Evolutionary conservation across 2,797 vertebrate species (phyloP).

Genomic region (Chiroxiphia lanceolata): DNA sequence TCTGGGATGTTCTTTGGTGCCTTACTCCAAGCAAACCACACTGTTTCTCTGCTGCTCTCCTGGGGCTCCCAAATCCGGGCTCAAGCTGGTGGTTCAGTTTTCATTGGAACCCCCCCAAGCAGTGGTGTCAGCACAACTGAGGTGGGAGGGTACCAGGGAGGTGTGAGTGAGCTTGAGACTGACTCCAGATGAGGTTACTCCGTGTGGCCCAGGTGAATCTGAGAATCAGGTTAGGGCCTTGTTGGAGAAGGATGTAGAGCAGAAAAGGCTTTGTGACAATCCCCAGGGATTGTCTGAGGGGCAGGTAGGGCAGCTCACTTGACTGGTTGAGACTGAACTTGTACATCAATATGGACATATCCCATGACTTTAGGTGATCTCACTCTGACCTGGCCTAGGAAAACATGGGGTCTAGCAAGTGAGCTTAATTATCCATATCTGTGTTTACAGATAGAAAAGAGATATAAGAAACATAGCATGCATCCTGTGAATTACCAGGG

Average conservation of each 20-base stretch:
- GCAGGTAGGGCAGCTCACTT: neutral
- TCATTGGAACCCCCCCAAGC: neutral
- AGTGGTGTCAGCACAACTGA: accelerated
- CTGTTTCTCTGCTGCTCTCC: neutral
- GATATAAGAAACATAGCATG: neutral
- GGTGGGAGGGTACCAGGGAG: neutral
- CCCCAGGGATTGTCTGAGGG: neutral
- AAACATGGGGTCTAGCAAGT: neutral
- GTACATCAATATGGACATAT: neutral
- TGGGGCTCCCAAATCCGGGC: neutral
- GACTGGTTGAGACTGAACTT: neutral
- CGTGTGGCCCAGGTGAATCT: accelerated
- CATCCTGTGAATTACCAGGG: neutral
- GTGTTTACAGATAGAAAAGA: neutral
- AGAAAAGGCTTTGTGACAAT: neutral
- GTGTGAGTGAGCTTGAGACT: neutral
- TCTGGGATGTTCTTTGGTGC: neutral
- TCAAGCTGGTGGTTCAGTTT: neutral
- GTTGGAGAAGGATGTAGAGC: neutral
- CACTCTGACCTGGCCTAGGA: neutral
- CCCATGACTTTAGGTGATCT: neutral
- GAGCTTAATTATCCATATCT: neutral
- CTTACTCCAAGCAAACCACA: neutral
- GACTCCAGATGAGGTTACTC: neutral
- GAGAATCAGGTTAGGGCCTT: neutral